Conservation (phyloP, 1,140 invertebrate genomes). For the Atta texana region DNA sequence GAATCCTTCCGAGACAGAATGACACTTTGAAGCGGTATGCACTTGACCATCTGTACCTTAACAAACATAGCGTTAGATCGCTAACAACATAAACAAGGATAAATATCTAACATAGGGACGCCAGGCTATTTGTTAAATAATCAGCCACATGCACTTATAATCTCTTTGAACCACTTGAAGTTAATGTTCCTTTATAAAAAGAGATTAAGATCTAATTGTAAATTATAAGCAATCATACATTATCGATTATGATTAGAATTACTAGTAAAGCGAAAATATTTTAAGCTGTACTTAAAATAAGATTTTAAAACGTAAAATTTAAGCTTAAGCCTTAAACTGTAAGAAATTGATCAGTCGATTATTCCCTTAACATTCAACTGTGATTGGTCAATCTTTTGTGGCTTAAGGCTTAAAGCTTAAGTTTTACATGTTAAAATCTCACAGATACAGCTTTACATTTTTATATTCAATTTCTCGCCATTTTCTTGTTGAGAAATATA, state of each 20-base stretch:
- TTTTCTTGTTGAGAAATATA: background rate
- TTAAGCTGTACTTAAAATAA: too few species aligned
- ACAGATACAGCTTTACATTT: too few species aligned
- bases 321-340: too few species aligned
- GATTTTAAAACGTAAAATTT: too few species aligned
- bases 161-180: background rate
- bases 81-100: slow-evolving; percentile 20
- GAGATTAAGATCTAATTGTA: background rate
- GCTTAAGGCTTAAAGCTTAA: too few species aligned
- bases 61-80: slow-evolving; percentile 25
- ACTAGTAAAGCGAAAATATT: too few species aligned
- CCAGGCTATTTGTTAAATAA: background rate
- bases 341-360: too few species aligned
- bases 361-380: too few species aligned
- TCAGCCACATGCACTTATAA: background rate
- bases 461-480: background rate
- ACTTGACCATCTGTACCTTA: slow-evolving; percentile 23
- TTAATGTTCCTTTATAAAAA: background rate
- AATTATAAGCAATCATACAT: background rate
- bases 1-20: slow-evolving; percentile 25
- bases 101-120: background rate
- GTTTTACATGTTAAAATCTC: too few species aligned
- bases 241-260: background rate
- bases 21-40: slow-evolving; percentile 15
- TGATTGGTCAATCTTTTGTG: too few species aligned